phyloP scores from a whole-genome alignment of 1,140 invertebrate genomes.

The Phymastichus coffea region DNA sequence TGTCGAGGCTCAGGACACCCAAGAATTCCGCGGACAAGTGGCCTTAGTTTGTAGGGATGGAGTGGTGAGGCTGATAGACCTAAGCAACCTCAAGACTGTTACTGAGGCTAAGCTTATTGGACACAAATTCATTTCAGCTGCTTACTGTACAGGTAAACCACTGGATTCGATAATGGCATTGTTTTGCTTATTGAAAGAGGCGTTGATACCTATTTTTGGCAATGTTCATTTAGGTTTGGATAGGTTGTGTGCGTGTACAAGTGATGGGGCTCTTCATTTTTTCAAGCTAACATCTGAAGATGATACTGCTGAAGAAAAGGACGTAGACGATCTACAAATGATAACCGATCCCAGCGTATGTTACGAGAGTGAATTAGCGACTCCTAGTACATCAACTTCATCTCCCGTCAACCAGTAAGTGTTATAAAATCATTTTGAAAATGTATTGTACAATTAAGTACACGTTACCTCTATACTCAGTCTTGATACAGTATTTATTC shows the following conservation, averaged over 20 bases:
- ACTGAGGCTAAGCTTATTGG: conserved; percentile 65
- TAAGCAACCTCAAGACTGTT: conserved; percentile 64
- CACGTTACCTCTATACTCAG: no score
- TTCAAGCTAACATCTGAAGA: conserved; percentile 73
- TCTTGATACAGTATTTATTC: no score
- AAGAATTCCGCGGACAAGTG: conserved; percentile 49
- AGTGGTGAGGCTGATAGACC: conserved; percentile 65
- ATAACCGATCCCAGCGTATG: conserved; percentile 42
- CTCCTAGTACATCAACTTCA: conserved; percentile 50
- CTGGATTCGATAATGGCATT: no score
- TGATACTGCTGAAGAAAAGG: conserved; percentile 68
- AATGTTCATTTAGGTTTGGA: conserved; percentile 66
- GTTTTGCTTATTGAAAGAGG: no score
- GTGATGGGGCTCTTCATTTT: conserved; percentile 77
- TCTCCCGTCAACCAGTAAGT: conserved; percentile 42
- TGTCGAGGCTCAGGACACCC: conserved; percentile 2
- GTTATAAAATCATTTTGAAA: conserved; percentile 3
- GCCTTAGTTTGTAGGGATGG: conserved; percentile 70
- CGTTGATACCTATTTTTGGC: no score
- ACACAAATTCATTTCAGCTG: conserved; percentile 72
- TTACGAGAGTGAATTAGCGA: conserved; percentile 33
- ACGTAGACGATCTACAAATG: conserved; percentile 63
- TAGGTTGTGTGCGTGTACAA: conserved; percentile 78
- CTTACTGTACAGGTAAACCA: conserved; percentile 72
- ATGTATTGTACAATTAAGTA: no score